Base-by-base conservation (phyloP, 1,140 invertebrate genomes). In the Orchesella cincta region DNA sequence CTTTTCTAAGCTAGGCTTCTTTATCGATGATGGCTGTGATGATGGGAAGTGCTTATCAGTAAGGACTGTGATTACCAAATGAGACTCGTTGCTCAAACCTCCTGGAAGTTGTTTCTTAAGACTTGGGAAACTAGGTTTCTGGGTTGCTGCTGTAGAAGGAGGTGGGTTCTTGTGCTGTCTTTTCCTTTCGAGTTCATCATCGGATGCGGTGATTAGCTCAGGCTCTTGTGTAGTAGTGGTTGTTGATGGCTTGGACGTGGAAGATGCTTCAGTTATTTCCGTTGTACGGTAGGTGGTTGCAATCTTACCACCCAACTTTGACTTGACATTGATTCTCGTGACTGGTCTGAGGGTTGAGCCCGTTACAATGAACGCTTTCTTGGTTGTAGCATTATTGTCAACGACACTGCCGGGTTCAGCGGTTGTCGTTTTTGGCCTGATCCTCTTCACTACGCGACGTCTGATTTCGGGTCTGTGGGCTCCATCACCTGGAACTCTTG, bases 121-220 rank as follows among this genome's bases (percentile, higher is more conserved):
- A 16, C 18, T 8, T 62, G 23, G 26, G 23, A 62, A n/a, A 62
- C 3, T 12, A 12, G 54, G 54, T 26, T 28, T 62, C 23, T 62
- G 54, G 8, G 54, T 16, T 26, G 54, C 5, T n/a, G 54, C 23
- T 62, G 8, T 16, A 12, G 54, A 64, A 62, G n/a, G n/a, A n/a
- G n/a, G n/a, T n/a, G n/a, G n/a, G n/a, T 62, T 5, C 8, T 62
- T 72, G n/a, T 73, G 39, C n/a, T 57, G 52, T 26, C 52, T 57
- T n/a, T 26, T 57, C 23, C 33, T n/a, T 20, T 28, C 1, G 29
- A 80, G 62, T 26, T 76, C 76, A 35, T 74, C 79, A 35, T 78
- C 76, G 33, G 79, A 80, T 20, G 79, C 79, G 18, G 79, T 80
- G 8, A 80, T 62, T 2, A 80, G 71, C 20, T 78, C 52, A 20